Conservation (phyloP, 2,797 vertebrate species). For the Miichthys miiuy region DNA sequence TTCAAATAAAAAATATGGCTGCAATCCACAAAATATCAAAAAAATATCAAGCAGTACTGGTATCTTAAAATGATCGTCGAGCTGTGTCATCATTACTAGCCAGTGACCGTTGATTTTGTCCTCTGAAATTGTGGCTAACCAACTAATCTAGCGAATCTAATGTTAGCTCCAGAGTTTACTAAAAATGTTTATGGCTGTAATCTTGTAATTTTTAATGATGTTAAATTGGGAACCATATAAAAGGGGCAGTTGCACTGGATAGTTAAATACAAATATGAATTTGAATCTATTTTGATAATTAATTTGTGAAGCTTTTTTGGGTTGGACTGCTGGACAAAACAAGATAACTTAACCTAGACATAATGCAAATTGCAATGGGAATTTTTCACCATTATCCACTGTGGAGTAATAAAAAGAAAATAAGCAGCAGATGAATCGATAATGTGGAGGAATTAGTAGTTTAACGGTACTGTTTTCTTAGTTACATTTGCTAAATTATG, state of each 20-base stretch:
- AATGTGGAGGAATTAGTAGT: not conserved
- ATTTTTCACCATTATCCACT: too few relatives aligned
- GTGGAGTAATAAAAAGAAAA: too few relatives aligned
- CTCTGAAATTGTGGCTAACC: not conserved
- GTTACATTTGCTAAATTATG: not conserved
- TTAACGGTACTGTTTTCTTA: not conserved
- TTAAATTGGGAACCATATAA: too few relatives aligned
- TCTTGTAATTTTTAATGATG: too few relatives aligned
- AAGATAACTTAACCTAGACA: too few relatives aligned
- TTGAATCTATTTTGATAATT: too few relatives aligned
- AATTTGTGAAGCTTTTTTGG: too few relatives aligned
- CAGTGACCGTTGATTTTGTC: not conserved
- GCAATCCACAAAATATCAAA: conserved; percentile 12
- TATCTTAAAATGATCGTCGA: conserved; percentile 19
- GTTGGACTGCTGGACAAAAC: too few relatives aligned
- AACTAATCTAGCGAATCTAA: not conserved
- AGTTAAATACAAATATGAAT: too few relatives aligned
- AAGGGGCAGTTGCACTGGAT: too few relatives aligned
- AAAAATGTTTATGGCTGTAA: not conserved
- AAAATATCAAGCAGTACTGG: not conserved
- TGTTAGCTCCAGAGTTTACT: not conserved
- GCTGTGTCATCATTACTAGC: not conserved
- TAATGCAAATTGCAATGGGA: too few relatives aligned
- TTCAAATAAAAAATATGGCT: conserved; percentile 39
- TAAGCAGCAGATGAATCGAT: too few relatives aligned